Evolutionary conservation across 2,888 invertebrate genomes (phyloP).

Genomic region (Autographa gamma): DNA sequence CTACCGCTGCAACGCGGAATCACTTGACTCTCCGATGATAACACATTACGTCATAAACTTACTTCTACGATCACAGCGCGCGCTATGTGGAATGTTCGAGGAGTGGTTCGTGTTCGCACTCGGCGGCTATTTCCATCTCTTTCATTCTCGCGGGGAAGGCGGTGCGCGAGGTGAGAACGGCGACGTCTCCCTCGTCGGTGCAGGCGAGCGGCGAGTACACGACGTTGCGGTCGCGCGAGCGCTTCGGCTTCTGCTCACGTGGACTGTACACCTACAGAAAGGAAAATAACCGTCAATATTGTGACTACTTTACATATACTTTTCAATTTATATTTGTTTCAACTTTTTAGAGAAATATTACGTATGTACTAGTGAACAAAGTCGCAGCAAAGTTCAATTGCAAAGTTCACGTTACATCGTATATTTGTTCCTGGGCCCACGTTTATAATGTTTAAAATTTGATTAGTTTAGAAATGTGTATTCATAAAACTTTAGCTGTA

Average conservation of each 20-base stretch:
- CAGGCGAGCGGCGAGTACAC: slow-evolving; percentile 79
- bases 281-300: background rate
- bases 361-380: no score
- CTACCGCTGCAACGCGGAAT: slow-evolving; percentile 43
- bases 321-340: background rate
- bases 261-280: slow-evolving; percentile 60
- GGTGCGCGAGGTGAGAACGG: slow-evolving; percentile 69
- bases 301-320: slow-evolving; percentile 7
- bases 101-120: slow-evolving; percentile 74
- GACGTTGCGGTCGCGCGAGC: slow-evolving; percentile 70
- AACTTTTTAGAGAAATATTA: background rate
- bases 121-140: slow-evolving; percentile 51
- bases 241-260: slow-evolving; percentile 56
- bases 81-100: slow-evolving; percentile 84
- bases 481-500: background rate
- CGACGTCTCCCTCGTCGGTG: slow-evolving; percentile 78
- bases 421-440: background rate
- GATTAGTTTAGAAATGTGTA: background rate
- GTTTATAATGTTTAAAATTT: no score
- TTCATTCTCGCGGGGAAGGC: slow-evolving; percentile 62
- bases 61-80: slow-evolving; percentile 78
- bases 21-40: slow-evolving; percentile 48
- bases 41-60: slow-evolving; percentile 58
- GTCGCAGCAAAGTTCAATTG: no score
- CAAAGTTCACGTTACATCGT: no score